Conservation (phyloP, 2,797 vertebrate genomes). For the Sebastes taczanowskii region DNA sequence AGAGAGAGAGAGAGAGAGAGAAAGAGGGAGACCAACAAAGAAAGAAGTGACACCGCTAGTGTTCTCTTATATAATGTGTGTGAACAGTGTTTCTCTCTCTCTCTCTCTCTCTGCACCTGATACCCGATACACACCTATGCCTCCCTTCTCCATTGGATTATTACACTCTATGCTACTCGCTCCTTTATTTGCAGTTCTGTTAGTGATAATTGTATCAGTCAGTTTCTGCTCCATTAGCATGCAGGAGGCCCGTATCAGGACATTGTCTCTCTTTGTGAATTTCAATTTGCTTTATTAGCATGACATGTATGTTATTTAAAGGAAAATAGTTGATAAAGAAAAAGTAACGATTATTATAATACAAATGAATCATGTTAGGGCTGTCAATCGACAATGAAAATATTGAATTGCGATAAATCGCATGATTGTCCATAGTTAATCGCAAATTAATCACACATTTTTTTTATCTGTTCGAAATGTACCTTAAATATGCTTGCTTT, state of each 20-base stretch:
- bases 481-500: too few species aligned
- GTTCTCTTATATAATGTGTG: conserved; percentile 43
- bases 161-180: neutral
- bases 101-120: conserved; percentile 37
- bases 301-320: neutral
- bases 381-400: too few species aligned
- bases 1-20: neutral
- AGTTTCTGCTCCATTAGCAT: conserved; percentile 5
- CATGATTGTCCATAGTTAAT: too few species aligned
- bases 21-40: neutral
- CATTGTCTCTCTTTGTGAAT: neutral
- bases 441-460: too few species aligned
- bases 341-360: neutral
- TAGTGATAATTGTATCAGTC: conserved; percentile 27
- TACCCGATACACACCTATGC: conserved; percentile 19
- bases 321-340: neutral
- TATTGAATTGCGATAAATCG: too few species aligned
- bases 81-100: conserved; percentile 2
- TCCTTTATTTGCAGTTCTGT: neutral
- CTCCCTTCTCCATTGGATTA: neutral
- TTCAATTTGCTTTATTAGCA: neutral
- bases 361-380: neutral
- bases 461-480: too few species aligned
- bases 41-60: conserved; percentile 24
- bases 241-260: neutral